phyloP scores from a whole-genome alignment of 2,797 vertebrate species.

The Propithecus perrieri region DNA sequence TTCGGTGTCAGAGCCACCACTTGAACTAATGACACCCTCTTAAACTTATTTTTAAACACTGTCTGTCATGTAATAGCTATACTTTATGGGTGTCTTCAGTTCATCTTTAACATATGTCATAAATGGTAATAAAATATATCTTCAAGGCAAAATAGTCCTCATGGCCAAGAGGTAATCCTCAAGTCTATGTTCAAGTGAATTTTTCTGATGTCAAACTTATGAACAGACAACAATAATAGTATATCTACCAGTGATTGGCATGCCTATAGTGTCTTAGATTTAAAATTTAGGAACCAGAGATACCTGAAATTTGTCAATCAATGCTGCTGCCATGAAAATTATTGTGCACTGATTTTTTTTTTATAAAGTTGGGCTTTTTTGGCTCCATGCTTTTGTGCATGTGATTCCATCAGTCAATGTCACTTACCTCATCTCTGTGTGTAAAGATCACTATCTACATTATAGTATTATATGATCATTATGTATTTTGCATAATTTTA shows the following conservation, averaged over 20 bases:
- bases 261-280: background rate
- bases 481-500: background rate
- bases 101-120: conserved; percentile 20
- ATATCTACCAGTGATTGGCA: background rate
- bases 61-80: conserved; percentile 41
- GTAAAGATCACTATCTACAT: background rate
- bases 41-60: conserved; percentile 71
- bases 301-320: background rate
- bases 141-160: background rate
- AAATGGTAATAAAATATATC: background rate
- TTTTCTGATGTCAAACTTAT: background rate
- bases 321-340: background rate
- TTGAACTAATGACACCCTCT: conserved; percentile 73
- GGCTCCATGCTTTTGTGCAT: background rate
- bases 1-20: conserved; percentile 61
- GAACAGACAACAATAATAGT: background rate
- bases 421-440: background rate
- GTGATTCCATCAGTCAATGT: background rate
- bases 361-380: background rate
- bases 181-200: background rate
- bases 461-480: background rate
- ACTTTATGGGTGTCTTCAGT: background rate
- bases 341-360: background rate
- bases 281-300: background rate
- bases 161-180: background rate